phyloP scores from a whole-genome alignment of 2,113 vertebrate species.

The Harpagus bidentatus region DNA sequence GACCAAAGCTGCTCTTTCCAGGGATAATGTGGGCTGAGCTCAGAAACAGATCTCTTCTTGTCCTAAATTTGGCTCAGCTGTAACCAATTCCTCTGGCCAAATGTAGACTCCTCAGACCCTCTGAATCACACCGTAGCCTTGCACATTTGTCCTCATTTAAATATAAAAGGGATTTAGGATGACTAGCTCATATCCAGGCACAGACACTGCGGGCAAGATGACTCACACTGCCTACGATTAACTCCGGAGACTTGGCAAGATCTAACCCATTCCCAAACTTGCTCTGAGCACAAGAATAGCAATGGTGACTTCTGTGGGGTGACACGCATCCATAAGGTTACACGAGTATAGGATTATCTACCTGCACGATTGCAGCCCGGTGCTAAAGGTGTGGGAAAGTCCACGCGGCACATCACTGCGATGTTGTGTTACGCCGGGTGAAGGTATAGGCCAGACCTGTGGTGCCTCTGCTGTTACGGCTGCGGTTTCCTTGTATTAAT shows the following conservation, averaged over 20 bases:
- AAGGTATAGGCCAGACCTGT: background rate
- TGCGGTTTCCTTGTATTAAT: background rate
- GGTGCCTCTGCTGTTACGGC: background rate
- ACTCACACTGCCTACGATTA: background rate
- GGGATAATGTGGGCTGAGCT: background rate
- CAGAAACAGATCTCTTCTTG: background rate
- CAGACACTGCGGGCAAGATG: background rate
- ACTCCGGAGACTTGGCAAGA: background rate
- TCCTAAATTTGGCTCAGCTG: background rate
- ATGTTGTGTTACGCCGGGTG: background rate
- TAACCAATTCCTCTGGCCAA: background rate
- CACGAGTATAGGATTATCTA: background rate
- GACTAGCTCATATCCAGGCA: background rate
- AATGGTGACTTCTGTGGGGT: background rate
- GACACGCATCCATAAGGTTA: background rate
- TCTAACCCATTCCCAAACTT: background rate
- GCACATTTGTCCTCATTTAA: background rate
- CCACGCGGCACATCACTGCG: rapidly evolving
- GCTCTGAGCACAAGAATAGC: background rate
- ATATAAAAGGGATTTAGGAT: background rate
- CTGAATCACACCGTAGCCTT: background rate
- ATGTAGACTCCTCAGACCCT: background rate
- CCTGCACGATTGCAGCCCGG: rapidly evolving
- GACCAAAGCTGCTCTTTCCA: background rate
- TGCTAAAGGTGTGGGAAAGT: background rate